A percentile compares a stretch with the other conserved stretches of the same genome.
Conservation (phyloP, 2,113 vertebrate species). For the Nycticorax nycticorax region DNA sequence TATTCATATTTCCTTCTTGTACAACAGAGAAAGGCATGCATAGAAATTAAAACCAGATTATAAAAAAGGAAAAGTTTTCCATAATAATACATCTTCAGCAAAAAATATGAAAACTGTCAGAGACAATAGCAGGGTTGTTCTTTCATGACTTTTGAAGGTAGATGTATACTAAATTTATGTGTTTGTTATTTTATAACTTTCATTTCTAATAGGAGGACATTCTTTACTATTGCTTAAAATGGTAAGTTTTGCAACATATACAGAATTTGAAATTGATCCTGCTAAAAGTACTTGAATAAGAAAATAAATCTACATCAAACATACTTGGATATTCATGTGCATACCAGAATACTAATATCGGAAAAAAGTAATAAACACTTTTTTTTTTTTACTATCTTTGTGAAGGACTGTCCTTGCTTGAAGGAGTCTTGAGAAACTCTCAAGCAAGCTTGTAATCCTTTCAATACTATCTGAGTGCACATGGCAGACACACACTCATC, state of each 20-base stretch:
- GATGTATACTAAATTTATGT: not conserved
- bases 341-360: not conserved
- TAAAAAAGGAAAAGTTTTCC: not conserved
- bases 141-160: not conserved
- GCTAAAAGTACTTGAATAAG: not conserved
- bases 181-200: not conserved
- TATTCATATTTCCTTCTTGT: not conserved
- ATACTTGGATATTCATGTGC: not conserved
- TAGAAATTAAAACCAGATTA: not conserved
- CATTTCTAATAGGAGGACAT: not conserved
- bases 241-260: not conserved
- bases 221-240: not conserved
- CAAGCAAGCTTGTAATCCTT: not conserved
- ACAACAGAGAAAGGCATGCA: not conserved
- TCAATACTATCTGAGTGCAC: not conserved
- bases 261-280: not conserved
- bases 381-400: not conserved
- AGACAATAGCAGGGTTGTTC: not conserved
- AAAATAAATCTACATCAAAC: not conserved
- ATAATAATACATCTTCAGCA: not conserved
- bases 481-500: not conserved
- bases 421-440: not conserved
- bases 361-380: not conserved
- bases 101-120: not conserved
- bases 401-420: not conserved